A percentile compares a stretch with the other conserved stretches of the same genome.
Conservation (phyloP, 2,113 vertebrate species). For the Phainopepla nitens region DNA sequence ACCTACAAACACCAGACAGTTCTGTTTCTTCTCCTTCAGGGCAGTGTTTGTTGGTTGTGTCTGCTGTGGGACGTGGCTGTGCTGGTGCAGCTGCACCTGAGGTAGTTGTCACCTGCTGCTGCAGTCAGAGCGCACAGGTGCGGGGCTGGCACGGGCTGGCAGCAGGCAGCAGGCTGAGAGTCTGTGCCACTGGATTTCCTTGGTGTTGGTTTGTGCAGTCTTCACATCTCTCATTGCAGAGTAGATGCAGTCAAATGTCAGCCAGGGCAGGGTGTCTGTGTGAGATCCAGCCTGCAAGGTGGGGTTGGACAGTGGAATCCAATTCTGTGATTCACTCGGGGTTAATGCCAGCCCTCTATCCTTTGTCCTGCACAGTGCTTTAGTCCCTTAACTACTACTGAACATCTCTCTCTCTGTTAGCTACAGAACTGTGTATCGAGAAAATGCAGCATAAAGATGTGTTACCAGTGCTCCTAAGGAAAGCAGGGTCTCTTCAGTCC, state of each 20-base stretch:
- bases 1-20: background rate
- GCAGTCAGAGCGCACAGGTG: fast-evolving
- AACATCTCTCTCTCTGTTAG: fast-evolving
- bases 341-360: background rate
- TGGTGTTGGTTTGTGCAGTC: background rate
- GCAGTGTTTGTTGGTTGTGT: background rate
- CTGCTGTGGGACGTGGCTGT: background rate
- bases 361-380: background rate
- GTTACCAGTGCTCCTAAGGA: background rate
- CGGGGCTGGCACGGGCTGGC: background rate
- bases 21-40: background rate
- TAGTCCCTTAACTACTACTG: background rate
- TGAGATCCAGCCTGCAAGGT: background rate
- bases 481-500: background rate
- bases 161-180: background rate
- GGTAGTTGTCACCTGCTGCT: background rate
- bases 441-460: background rate
- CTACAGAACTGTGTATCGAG: background rate
- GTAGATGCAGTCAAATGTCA: background rate
- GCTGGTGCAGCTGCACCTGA: background rate
- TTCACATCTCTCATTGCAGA: background rate
- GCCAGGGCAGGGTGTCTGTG: background rate
- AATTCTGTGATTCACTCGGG: background rate
- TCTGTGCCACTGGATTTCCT: background rate
- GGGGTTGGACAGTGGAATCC: background rate